These are phyloP conservation scores for Sinosuthora webbiana DNA, from an alignment of 2,113 vertebrate genomes.

Conservation along the genomic window DNA sequence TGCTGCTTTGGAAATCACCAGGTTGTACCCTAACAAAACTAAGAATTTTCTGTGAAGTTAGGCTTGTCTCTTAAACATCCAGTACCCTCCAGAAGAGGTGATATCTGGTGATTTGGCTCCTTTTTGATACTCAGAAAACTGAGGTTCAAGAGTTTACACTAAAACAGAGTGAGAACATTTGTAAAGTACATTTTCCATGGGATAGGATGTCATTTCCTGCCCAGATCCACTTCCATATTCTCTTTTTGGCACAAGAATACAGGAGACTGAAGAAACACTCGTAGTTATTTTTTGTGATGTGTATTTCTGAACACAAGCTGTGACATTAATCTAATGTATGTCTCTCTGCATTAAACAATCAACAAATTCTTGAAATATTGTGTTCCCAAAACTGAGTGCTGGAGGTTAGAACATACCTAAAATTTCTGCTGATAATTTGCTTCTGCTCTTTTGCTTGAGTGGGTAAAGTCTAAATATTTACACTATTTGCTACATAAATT, in stretches of 20 bases:
- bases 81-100: background rate
- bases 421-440: background rate
- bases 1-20: background rate
- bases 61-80: background rate
- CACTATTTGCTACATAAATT: background rate
- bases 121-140: background rate
- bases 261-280: slow-evolving; percentile 2
- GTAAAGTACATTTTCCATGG: background rate
- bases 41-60: background rate
- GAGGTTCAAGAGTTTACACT: background rate
- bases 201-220: background rate
- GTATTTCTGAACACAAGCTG: slow-evolving; percentile 44
- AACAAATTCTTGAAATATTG: slow-evolving; percentile 32
- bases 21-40: background rate
- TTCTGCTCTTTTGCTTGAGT: background rate
- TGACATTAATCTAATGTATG: slow-evolving; percentile 53
- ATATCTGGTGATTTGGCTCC: background rate
- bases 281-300: slow-evolving; percentile 31
- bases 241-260: background rate
- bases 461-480: background rate
- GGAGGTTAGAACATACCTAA: background rate
- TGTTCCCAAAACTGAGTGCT: background rate
- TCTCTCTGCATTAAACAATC: slow-evolving; percentile 30
- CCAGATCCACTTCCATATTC: background rate
- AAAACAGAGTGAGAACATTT: background rate